Base-by-base conservation (phyloP, 2,113 vertebrate genomes). In the Guaruba guarouba region DNA sequence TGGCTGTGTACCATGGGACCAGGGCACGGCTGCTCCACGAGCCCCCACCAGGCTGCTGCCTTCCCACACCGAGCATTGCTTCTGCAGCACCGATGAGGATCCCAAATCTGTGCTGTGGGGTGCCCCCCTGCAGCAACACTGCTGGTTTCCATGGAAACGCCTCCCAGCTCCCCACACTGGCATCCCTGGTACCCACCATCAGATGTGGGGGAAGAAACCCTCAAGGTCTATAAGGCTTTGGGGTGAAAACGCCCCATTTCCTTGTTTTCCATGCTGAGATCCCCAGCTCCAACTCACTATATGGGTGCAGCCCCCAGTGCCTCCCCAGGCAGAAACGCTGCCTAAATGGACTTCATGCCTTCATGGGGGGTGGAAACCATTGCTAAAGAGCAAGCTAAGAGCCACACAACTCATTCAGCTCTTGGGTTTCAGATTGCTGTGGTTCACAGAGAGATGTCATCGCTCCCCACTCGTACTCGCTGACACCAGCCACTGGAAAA, bases 21-120 rank as follows among this genome's bases (percentile, higher is more conserved):
- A 68, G 63, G 48, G 29, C 81, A 69, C 13, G 0, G 1, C n/a
- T 19, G 31, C 33, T 18, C 44, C 3, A 1, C 23, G 35, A 78
- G 33, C 7, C 13, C 28, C 44, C 2, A 1, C 11, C 2, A 1
- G 43, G 57, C 55, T 71, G 61, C 37, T 66, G 37, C 28, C 27
- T 83, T 35, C 44, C 35, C 37, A 16, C 2, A 3, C 41, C 0
- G 1, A 82, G 33, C 51, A 20, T 17, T 0, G 1, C 48, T 90
- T 22, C 61, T 75, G 44, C 66, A 84, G 77, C 13, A 5, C 14
- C 1, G 0, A 28, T 9, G 35, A 17, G 31, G 14, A 29, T 27
- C 63, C 86, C 83, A 86, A 7, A 71, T 59, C 54, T 31, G 33
- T 37, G 52, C 68, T 5, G 3, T 35, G 70, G 39, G 55, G 64